Conservation (phyloP, 1,140 invertebrate species). For the Planococcus citri region DNA sequence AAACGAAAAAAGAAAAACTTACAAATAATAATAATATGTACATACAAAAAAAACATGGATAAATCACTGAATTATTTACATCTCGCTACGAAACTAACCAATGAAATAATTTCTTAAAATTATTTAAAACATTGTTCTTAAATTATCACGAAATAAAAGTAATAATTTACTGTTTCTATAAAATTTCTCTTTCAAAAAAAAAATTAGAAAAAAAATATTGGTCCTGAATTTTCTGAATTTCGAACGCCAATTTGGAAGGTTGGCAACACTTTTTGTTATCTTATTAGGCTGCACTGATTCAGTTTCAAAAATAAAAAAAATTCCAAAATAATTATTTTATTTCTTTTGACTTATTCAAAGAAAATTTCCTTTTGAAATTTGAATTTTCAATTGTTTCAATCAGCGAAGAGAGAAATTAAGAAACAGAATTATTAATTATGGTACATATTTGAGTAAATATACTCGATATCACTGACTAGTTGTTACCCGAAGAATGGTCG, state of each 20-base stretch:
- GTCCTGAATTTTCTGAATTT: too few species aligned
- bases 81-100: background rate
- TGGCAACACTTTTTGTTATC: too few species aligned
- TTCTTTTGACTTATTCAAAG: too few species aligned
- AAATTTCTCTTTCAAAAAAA: background rate
- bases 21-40: background rate
- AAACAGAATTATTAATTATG: background rate
- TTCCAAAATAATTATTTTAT: too few species aligned
- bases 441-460: background rate
- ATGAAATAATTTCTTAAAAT: constrained; percentile 1
- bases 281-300: too few species aligned
- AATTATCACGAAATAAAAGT: background rate
- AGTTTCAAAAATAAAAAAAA: too few species aligned
- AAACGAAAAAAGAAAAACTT: background rate
- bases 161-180: background rate
- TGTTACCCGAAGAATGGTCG: background rate
- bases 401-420: too few species aligned
- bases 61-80: background rate
- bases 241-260: too few species aligned
- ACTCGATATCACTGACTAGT: constrained; percentile 1
- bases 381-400: too few species aligned
- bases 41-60: background rate
- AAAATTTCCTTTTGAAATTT: too few species aligned
- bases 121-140: background rate
- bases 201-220: too few species aligned